Evolutionary conservation across 2,888 invertebrate species (phyloP), one percentile per base, ranked within the genome.

Genomic region (Drosophila mimica): DNA sequence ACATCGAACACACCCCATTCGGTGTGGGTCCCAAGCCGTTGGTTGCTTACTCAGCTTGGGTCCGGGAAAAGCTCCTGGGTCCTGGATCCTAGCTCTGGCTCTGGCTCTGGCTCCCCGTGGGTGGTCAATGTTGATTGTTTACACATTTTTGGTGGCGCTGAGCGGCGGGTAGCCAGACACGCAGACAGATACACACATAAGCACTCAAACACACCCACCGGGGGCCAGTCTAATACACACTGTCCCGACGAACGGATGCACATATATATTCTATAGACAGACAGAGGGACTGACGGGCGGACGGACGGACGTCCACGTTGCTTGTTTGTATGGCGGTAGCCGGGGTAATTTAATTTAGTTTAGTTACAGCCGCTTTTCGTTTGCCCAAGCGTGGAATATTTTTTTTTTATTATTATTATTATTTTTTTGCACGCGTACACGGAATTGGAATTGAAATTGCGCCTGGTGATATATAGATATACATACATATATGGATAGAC

Each of bases 61-160:
- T 56, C 31, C 46, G 40, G 54, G 28, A 30, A 28, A 30, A 34
- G 61, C 63, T 67, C 36, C 40, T 60, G 53, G 61, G 30, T 20
- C 30, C 65, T 48, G 53, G 65, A 38, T 25, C 11, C 49, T 34
- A 38, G 33, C 58, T 56, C 33, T 33, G 31, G 31, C 72, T 56
- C 33, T 33, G 31, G 31, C 72, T 61, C 9, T 38, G 30, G 30
- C 43, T 38, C 62, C 74, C 58, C 43, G 70, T 85, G 75, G 89
- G 77, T 68, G 84, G 82, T 68, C 84, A 74, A 79, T 83, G 84
- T 83, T 89, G 87, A 85, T 83, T 85, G 87, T 87, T 87, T 85
- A 87, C 84, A 89, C 84, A 87, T 87, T 89, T 85, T 85, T 85
- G 84, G 89, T 70, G 82, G 82, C 73, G 70, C 53, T 70, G 57